Evolutionary conservation across 2,113 vertebrate species (phyloP).

Genomic region (Corythaeola cristata): DNA sequence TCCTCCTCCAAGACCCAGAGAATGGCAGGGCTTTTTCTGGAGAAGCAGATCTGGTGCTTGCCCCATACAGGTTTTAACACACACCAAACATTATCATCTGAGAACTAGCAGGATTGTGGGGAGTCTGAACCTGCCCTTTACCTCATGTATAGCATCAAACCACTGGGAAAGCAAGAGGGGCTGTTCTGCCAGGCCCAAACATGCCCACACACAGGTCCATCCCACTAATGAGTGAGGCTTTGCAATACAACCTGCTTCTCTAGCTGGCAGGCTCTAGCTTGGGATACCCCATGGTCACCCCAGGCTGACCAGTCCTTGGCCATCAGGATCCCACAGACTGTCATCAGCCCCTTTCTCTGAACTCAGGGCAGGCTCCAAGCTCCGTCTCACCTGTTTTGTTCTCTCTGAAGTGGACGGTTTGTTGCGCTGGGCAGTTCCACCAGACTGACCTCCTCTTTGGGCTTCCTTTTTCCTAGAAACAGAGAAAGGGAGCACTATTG

Average conservation of each 20-base stretch:
- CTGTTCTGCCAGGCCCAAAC: not conserved
- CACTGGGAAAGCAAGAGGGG: not conserved
- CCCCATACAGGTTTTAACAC: not conserved
- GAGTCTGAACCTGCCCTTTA: not conserved
- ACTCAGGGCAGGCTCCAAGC: not conserved
- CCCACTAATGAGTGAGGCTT: not conserved
- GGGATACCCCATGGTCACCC: not conserved
- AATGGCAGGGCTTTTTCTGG: not conserved
- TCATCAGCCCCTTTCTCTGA: not conserved
- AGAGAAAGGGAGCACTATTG: not conserved
- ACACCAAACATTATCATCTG: not conserved
- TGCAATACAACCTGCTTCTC: not conserved
- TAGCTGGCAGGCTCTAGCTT: too few species aligned
- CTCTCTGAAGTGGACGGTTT: not conserved
- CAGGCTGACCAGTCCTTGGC: not conserved
- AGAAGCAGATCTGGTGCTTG: not conserved
- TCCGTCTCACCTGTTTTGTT: conserved; percentile 21
- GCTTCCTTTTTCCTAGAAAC: conserved; percentile 64
- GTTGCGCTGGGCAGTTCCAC: conserved; percentile 20
- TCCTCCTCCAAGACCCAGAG: not conserved
- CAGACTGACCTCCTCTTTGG: conserved; percentile 24
- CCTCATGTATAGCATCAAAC: not conserved
- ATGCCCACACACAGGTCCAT: not conserved
- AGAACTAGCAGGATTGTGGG: not conserved
- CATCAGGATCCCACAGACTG: not conserved